These are phyloP conservation scores for Andricus grossulariae DNA, from an alignment of 1,140 invertebrate genomes.

Conservation along the genomic window DNA sequence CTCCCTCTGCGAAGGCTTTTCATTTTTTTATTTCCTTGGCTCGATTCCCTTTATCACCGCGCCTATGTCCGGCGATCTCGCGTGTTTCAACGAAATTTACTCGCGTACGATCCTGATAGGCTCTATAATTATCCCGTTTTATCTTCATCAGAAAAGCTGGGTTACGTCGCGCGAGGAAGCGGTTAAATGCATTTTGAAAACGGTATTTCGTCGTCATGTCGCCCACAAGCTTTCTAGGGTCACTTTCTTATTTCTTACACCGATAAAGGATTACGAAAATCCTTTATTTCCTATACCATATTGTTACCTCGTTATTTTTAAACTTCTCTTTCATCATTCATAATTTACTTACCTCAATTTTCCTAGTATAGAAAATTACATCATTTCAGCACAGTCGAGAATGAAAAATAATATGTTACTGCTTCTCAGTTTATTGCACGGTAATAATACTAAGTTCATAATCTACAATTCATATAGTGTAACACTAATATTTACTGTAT, in stretches of 20 bases:
- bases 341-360: too few species aligned
- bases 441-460: too few species aligned
- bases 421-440: too few species aligned
- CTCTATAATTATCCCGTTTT: constrained; percentile 75
- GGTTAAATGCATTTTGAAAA: constrained; percentile 53
- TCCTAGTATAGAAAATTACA: neutral
- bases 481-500: too few species aligned
- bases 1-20: neutral
- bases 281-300: neutral
- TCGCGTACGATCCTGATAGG: constrained; percentile 71
- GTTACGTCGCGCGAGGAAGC: constrained; percentile 53
- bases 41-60: constrained; percentile 65
- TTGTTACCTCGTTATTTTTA: neutral
- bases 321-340: too few species aligned
- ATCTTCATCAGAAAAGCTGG: constrained; percentile 70
- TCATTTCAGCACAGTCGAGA: neutral
- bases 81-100: constrained; percentile 73
- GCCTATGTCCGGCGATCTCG: constrained; percentile 67
- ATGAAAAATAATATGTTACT: too few species aligned
- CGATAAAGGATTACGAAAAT: neutral
- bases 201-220: constrained; percentile 33
- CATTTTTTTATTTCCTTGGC: constrained; percentile 54
- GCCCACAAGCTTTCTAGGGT: neutral
- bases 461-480: too few species aligned
- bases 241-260: neutral